Evolutionary conservation across 2,113 vertebrate species (phyloP).

Genomic region (Stegostoma tigrinum): DNA sequence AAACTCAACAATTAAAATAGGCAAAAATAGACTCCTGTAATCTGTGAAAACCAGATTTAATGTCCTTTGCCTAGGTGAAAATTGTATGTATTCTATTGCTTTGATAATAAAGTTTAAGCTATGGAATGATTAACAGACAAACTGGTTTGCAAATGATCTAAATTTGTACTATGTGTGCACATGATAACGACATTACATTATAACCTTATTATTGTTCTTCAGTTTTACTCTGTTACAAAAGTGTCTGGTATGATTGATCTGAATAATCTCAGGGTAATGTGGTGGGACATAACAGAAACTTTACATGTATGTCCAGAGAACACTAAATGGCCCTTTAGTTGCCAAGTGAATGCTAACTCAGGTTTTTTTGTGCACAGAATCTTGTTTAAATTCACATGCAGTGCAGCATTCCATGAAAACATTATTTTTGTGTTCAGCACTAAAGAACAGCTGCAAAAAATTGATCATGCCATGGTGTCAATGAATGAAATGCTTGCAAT

Average conservation of each 20-base stretch:
- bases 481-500: not conserved
- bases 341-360: not conserved
- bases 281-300: not conserved
- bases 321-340: not conserved
- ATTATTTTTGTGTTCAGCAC: not conserved
- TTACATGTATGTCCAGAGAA: not conserved
- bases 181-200: not conserved
- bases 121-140: not conserved
- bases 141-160: not conserved
- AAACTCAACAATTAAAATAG: not conserved
- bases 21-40: not conserved
- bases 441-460: not conserved
- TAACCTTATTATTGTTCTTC: not conserved
- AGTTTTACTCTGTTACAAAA: not conserved
- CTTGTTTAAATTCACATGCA: not conserved
- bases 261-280: not conserved
- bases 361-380: not conserved
- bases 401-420: not conserved
- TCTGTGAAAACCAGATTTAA: not conserved
- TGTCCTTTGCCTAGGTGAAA: not conserved
- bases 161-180: not conserved
- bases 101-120: not conserved
- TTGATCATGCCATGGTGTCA: not conserved
- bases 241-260: not conserved
- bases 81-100: not conserved